Conservation (phyloP, 2,888 invertebrate genomes). For the Himalopsyche kuldschensis region DNA sequence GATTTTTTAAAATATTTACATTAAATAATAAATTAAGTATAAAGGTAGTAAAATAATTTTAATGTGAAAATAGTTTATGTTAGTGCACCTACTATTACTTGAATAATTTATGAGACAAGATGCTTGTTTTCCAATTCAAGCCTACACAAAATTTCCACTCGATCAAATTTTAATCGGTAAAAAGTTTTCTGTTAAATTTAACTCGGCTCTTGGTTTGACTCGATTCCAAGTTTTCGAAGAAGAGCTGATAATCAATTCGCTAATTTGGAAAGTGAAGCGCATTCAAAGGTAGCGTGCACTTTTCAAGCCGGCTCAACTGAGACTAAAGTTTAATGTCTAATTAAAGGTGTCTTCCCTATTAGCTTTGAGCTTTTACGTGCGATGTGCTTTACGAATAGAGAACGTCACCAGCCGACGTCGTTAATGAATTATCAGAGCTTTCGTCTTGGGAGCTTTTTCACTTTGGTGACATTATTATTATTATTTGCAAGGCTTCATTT, state of each 20-base stretch:
- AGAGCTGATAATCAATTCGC: constrained; percentile 23
- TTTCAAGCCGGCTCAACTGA: constrained; percentile 16
- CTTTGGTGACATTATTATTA: neutral
- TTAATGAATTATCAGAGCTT: constrained; percentile 21
- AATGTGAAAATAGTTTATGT: too few species aligned
- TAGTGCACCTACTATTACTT: too few species aligned
- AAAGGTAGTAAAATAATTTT: too few species aligned
- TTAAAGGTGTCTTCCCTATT: constrained; percentile 27
- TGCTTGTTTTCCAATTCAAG: too few species aligned
- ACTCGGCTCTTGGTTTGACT: neutral
- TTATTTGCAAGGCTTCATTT: neutral
- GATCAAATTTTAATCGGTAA: neutral
- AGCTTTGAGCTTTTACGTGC: constrained; percentile 23
- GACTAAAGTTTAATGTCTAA: constrained; percentile 26
- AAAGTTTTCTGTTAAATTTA: neutral
- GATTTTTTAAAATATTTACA: too few species aligned
- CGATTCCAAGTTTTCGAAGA: neutral
- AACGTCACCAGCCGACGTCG: neutral
- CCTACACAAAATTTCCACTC: neutral
- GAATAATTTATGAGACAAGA: too few species aligned
- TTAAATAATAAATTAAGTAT: too few species aligned
- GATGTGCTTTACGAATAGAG: neutral
- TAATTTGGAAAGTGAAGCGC: constrained; percentile 13
- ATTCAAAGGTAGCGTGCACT: constrained; percentile 23
- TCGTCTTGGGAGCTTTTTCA: constrained; percentile 15